These are phyloP conservation scores for Oscheius sp. DNA, from an alignment of 2,888 invertebrate species.

Conservation along the genomic window DNA sequence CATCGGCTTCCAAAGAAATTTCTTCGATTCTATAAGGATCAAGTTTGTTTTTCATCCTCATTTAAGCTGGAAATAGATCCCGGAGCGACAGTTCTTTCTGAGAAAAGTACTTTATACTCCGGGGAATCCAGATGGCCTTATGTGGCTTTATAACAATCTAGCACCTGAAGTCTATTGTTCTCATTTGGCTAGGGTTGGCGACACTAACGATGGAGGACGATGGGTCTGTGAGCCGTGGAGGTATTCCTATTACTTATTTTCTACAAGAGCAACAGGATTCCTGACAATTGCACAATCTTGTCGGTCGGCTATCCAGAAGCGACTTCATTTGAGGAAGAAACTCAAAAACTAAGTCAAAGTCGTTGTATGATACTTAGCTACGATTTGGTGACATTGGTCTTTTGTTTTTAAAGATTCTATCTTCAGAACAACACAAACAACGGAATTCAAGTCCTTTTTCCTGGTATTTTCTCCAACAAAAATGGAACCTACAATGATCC, in stretches of 20 bases:
- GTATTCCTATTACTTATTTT: background rate
- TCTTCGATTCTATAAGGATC: background rate
- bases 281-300: conserved; percentile 1
- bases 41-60: background rate
- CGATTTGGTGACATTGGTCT: background rate
- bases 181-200: background rate
- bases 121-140: background rate
- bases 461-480: background rate
- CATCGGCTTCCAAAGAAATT: background rate
- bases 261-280: background rate
- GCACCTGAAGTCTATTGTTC: conserved; percentile 14
- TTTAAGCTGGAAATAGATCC: background rate
- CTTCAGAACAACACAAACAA: background rate
- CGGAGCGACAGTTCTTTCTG: conserved; percentile 1
- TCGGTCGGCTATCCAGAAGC: background rate
- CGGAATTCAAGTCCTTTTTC: background rate
- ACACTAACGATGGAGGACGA: background rate
- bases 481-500: background rate
- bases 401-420: background rate
- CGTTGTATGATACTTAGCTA: background rate
- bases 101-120: background rate
- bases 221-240: conserved; percentile 19
- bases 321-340: background rate
- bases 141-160: conserved; percentile 10
- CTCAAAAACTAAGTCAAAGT: background rate